phyloP scores from a whole-genome alignment of 2,888 invertebrate species.

The Folsomia candida region DNA sequence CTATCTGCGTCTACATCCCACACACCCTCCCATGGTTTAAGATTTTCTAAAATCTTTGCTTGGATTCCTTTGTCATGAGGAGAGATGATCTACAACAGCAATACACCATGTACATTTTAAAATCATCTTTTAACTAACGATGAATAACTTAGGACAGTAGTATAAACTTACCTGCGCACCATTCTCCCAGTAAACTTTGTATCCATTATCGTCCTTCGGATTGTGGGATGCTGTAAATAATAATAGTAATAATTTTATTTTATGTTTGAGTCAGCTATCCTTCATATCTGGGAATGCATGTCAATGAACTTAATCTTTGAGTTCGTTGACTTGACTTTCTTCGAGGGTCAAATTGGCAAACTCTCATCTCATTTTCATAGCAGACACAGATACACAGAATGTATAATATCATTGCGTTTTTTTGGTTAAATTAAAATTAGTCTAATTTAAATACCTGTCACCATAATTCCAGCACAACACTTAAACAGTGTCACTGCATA shows the following conservation, averaged over 20 bases:
- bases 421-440: too few relatives aligned
- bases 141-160: slow-evolving; percentile 8
- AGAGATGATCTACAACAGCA: slow-evolving; percentile 69
- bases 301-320: too few relatives aligned
- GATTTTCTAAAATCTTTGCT: slow-evolving; percentile 69
- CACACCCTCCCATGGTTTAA: slow-evolving; percentile 72
- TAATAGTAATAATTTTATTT: too few relatives aligned
- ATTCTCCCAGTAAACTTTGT: slow-evolving; percentile 95
- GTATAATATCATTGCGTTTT: too few relatives aligned
- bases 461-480: slow-evolving; percentile 84
- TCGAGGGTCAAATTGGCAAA: too few relatives aligned
- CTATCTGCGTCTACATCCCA: slow-evolving; percentile 70
- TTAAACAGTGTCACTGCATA: slow-evolving; percentile 73
- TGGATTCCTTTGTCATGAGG: slow-evolving; percentile 89
- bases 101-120: slow-evolving; percentile 4
- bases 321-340: too few relatives aligned
- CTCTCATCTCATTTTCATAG: too few relatives aligned
- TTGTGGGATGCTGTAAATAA: slow-evolving; percentile 91
- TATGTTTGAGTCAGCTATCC: too few relatives aligned
- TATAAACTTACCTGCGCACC: slow-evolving; percentile 69
- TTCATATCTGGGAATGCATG: too few relatives aligned
- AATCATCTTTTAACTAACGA: neutral
- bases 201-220: slow-evolving; percentile 93
- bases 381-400: too few relatives aligned
- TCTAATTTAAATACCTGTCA: too few relatives aligned